Conservation (phyloP, 2,113 vertebrate species). For the Saimiri boliviensis region DNA sequence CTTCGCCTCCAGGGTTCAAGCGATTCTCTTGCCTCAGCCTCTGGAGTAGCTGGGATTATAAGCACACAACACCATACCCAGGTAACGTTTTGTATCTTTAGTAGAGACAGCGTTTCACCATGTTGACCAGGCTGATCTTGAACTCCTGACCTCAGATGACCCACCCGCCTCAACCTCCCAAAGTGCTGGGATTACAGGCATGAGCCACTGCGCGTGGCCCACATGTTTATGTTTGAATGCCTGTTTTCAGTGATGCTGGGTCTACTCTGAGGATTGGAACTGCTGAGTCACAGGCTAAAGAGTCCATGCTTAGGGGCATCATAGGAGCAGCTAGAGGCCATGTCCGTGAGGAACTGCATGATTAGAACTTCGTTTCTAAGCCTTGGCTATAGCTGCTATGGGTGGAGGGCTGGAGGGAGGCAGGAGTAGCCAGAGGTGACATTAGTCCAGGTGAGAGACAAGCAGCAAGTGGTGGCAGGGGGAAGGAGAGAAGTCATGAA, state of each 20-base stretch:
- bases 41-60: no score
- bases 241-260: neutral
- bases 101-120: no score
- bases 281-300: neutral
- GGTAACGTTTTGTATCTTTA: no score
- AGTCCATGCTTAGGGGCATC: neutral
- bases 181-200: no score
- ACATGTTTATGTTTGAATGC: no score
- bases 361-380: neutral
- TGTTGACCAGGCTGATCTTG: no score
- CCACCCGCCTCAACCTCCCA: no score
- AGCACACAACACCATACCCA: no score
- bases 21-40: no score
- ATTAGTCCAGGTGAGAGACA: neutral
- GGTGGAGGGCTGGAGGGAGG: neutral
- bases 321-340: neutral
- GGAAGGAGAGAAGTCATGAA: no score
- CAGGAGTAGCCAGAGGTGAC: neutral
- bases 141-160: no score
- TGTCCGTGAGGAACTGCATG: neutral
- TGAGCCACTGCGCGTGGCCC: rapidly evolving
- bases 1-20: no score
- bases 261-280: neutral
- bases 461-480: rapidly evolving
- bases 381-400: rapidly evolving